Conservation (phyloP, 2,113 vertebrate genomes). For the Pseudorasbora parva region DNA sequence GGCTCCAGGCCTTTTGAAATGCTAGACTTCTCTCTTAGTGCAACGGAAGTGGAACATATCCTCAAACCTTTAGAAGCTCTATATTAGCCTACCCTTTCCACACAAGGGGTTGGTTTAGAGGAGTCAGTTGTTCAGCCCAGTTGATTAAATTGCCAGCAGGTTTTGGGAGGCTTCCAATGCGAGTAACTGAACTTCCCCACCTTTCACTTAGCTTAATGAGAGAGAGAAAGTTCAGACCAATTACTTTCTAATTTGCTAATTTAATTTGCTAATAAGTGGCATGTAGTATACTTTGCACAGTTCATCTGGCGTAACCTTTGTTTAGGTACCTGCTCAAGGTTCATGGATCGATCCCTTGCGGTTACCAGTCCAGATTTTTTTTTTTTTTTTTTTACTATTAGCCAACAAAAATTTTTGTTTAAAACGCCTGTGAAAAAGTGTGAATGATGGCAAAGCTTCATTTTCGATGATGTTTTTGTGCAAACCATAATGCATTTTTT, state of each 20-base stretch:
- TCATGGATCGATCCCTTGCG: background rate
- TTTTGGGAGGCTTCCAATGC: background rate
- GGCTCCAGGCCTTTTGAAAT: constrained; percentile 12
- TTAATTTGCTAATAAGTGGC: background rate
- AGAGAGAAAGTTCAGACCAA: background rate
- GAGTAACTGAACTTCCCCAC: background rate
- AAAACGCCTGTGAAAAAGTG: too few species aligned
- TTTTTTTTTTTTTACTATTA: background rate
- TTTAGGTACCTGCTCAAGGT: background rate
- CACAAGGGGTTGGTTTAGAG: background rate
- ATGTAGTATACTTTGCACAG: background rate
- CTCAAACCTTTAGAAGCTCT: background rate
- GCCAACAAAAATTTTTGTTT: too few species aligned
- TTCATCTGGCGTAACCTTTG: background rate
- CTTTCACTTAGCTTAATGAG: constrained; percentile 2
- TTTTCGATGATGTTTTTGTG: background rate
- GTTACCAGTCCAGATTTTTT: background rate
- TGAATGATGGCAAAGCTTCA: background rate
- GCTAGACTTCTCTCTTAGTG: background rate
- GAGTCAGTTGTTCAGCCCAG: constrained; percentile 11
- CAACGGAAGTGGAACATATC: background rate
- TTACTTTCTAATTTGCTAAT: background rate
- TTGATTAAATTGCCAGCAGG: constrained; percentile 10
- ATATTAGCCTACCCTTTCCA: background rate
- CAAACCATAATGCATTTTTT: background rate